These are phyloP conservation scores for Ormyrus labotus DNA, from an alignment of 2,888 invertebrate species.

Conservation along the genomic window DNA sequence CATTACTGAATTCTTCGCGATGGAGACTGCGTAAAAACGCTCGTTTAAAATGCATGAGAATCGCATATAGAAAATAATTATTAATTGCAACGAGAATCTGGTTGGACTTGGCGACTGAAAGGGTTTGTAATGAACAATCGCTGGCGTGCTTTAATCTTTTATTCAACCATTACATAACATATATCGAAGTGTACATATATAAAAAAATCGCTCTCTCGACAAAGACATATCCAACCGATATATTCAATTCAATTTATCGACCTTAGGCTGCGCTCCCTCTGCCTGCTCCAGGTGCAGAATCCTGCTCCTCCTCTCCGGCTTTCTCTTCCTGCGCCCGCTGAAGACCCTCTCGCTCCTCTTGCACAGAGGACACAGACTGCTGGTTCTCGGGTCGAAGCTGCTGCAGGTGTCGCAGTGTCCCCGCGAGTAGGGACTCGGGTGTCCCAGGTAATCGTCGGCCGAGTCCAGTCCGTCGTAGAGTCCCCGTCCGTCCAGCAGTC, in stretches of 20 bases:
- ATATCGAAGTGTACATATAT: not conserved
- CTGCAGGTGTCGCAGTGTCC: slow-evolving; percentile 38
- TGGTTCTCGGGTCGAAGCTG: slow-evolving; percentile 24
- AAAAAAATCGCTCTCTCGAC: no score
- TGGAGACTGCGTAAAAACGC: not conserved
- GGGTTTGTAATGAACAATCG: slow-evolving; percentile 33
- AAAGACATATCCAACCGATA: no score
- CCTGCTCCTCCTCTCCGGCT: not conserved
- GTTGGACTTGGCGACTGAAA: slow-evolving; percentile 42
- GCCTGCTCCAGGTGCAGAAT: slow-evolving; percentile 31
- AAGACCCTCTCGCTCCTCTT: slow-evolving; percentile 16
- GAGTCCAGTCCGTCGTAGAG: slow-evolving; percentile 3
- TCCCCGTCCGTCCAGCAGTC: not conserved
- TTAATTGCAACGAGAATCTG: not conserved
- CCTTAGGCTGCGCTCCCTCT: slow-evolving; percentile 20
- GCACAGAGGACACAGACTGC: slow-evolving; percentile 34
- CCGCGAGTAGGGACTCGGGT: slow-evolving; percentile 10
- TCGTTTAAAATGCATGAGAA: slow-evolving; percentile 1
- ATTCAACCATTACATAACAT: slow-evolving; percentile 34
- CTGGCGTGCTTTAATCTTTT: slow-evolving; percentile 14
- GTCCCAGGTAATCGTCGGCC: slow-evolving; percentile 28
- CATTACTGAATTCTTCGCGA: not conserved
- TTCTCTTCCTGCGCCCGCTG: slow-evolving; percentile 17
- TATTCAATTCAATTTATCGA: slow-evolving; percentile 26
- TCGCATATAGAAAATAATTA: not conserved